Evolutionary conservation across 2,113 vertebrate species (phyloP).

Genomic region (Ia io): DNA sequence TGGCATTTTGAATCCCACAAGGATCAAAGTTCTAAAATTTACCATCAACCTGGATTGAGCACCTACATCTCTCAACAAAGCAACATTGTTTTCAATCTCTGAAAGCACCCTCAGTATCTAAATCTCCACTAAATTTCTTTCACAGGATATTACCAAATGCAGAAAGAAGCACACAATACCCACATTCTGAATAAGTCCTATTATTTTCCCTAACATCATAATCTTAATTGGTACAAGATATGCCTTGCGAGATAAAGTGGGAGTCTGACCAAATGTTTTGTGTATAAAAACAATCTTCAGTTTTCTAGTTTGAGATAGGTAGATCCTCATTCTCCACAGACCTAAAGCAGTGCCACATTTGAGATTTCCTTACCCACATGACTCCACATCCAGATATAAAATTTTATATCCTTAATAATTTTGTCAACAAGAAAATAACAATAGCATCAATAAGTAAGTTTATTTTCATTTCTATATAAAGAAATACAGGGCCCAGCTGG

Average conservation of each 20-base stretch:
- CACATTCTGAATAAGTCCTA: not conserved
- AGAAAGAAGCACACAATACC: not conserved
- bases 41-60: not conserved
- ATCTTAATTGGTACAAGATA: not conserved
- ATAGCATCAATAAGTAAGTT: slow-evolving; percentile 43
- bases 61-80: not conserved
- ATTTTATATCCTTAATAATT: not conserved
- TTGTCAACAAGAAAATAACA: slow-evolving; percentile 8
- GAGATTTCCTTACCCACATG: not conserved
- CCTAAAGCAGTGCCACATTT: not conserved
- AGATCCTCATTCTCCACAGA: not conserved
- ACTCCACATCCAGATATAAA: not conserved
- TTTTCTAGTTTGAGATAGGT: not conserved
- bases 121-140: not conserved
- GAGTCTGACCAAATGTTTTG: not conserved
- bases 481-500: no score
- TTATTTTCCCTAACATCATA: not conserved
- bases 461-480: slow-evolving; percentile 46
- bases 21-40: not conserved
- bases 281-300: not conserved
- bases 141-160: not conserved
- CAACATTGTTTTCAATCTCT: not conserved
- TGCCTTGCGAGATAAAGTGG: not conserved
- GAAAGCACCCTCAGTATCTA: not conserved
- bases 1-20: not conserved